phyloP scores from a whole-genome alignment of 2,888 invertebrate genomes.

The Xylota segnis region DNA sequence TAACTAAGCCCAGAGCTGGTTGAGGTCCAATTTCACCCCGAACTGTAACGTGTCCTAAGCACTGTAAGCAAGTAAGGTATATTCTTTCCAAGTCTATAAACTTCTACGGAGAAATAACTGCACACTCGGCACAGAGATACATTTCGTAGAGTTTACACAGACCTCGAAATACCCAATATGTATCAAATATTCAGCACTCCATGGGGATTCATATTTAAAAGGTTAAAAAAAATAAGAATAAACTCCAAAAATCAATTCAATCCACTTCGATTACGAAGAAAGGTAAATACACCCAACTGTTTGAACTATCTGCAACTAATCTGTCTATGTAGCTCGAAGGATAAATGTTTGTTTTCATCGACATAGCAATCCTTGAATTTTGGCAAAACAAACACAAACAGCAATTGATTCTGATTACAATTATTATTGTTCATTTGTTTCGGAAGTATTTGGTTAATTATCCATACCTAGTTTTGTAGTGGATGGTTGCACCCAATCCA shows the following conservation, averaged over 20 bases:
- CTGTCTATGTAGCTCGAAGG: neutral
- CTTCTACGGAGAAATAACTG: no score
- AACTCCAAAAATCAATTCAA: neutral
- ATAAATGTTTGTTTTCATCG: slow-evolving; percentile 7
- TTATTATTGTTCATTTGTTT: slow-evolving; percentile 31
- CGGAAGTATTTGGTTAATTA: slow-evolving; percentile 13
- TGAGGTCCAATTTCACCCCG: no score
- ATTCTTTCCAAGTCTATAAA: no score
- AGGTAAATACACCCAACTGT: neutral
- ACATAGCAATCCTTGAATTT: neutral
- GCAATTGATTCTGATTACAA: slow-evolving; percentile 14
- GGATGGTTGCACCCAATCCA: slow-evolving; percentile 13
- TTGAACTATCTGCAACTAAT: slow-evolving; percentile 9
- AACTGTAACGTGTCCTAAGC: no score
- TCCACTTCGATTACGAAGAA: neutral
- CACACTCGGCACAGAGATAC: no score
- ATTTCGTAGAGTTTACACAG: no score
- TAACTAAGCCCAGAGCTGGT: no score
- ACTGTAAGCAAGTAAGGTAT: no score
- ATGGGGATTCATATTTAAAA: no score
- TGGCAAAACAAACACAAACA: slow-evolving; percentile 14
- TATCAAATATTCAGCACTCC: no score
- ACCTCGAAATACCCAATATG: no score
- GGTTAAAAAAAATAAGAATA: no score
- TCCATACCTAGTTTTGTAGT: neutral